Base-by-base conservation (phyloP, 2,113 vertebrate species). In the Hemiprocne comata region DNA sequence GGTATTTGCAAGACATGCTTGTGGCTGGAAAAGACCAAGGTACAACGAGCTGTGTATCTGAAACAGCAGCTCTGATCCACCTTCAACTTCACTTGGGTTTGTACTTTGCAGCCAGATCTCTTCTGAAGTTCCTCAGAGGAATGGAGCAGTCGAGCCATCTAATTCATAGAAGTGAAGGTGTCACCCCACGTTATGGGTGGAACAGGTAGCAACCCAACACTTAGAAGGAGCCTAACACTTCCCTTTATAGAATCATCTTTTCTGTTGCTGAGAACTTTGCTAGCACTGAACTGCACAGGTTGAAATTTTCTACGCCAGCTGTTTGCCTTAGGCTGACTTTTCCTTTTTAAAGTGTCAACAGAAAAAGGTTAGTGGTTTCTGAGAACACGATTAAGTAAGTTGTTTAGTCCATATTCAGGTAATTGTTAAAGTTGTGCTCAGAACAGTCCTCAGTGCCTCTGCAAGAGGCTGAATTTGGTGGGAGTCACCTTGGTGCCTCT, bases 251-350 rank as follows among this genome's bases (percentile, higher is more conserved):
- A 80, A 51, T 23, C 4, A 10, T 31, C 21, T 84, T 67, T 72
- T 60, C 73, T 9, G 4, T 24, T 79, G 61, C 73, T 13, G 31
- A 91, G 50, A 87, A 60, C 38, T 90, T 71, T 54, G 61, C 80
- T 54, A 69, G 57, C 38, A 34, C 42, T 46, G 34, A 89, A 77
- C 25, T 33, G 51, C 61, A 92, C 72, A 89, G 87, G 65, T 13
- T 85, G 84, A 94, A 84, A 71, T 36, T 46, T 78, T 94, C 70
- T 80, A 81, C 0, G 3, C 70, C 95, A 87, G 77, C 79, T 74
- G 53, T 75, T 75, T 85, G 84, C 91, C 89, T 92, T 64, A 71
- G 83, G 88, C 75, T 86, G 66, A 85, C 64, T 83, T 92, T 73
- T 86, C 64, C 44, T 87, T 90, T 84, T 64, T 57, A 10, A 93